Evolutionary conservation across 2,888 invertebrate genomes (phyloP).

Genomic region (Pemphredon lugubris): DNA sequence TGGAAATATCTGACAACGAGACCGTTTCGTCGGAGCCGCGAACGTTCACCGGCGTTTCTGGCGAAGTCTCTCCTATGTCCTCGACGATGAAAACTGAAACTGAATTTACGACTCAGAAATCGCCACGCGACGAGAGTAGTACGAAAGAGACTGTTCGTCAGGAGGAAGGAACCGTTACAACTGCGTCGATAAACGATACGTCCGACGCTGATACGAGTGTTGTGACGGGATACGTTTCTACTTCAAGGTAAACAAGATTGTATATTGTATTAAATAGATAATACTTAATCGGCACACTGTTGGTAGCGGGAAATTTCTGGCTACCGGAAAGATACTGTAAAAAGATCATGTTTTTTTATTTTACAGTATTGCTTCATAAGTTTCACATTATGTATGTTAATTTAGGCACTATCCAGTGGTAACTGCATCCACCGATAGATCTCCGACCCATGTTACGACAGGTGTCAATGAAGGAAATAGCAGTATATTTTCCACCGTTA

Average conservation of each 20-base stretch:
- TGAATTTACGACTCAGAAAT: constrained; percentile 33
- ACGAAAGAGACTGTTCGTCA: constrained; percentile 13
- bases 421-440: constrained; percentile 10
- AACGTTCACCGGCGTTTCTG: constrained; percentile 17
- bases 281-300: too few relatives aligned
- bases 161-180: constrained; percentile 11
- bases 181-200: constrained; percentile 5
- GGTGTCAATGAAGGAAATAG: constrained; percentile 1
- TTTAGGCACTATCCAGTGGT: constrained; percentile 19
- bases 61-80: constrained; percentile 14
- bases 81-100: constrained; percentile 15
- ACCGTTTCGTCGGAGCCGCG: constrained; percentile 19
- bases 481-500: not conserved
- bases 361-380: too few relatives aligned
- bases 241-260: constrained; percentile 36
- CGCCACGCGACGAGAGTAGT: constrained; percentile 24
- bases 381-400: too few relatives aligned
- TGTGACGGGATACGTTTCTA: constrained; percentile 21
- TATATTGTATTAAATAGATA: not conserved
- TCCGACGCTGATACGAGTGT: constrained; percentile 9
- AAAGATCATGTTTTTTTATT: too few relatives aligned
- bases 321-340: too few relatives aligned
- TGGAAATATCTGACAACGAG: constrained; percentile 25
- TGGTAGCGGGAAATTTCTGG: too few relatives aligned
- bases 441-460: constrained; percentile 4